These are phyloP conservation scores for Cephalotes varians DNA, from an alignment of 2,888 invertebrate genomes.

Conservation along the genomic window DNA sequence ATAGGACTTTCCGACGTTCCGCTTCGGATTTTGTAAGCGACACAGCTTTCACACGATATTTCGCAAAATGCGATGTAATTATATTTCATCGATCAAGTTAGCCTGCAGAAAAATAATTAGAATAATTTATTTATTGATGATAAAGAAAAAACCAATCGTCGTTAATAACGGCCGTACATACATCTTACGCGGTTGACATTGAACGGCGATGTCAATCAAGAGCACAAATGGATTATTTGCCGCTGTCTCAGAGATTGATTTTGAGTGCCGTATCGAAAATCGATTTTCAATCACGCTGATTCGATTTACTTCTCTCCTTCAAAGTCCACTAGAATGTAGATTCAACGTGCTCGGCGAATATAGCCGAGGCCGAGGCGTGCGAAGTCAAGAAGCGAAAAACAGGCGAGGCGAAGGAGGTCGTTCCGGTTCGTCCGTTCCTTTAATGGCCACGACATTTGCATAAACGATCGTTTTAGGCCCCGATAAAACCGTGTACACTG, in stretches of 20 bases:
- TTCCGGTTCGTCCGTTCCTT: constrained; percentile 33
- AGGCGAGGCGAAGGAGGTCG: constrained; percentile 38
- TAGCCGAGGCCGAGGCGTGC: constrained; percentile 15
- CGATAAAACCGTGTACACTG: constrained; percentile 29
- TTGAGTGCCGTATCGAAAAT: constrained; percentile 54
- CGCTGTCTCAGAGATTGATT: constrained; percentile 53
- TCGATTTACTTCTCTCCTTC: constrained; percentile 53
- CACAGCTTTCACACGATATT: constrained; percentile 29
- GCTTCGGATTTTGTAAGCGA: constrained; percentile 26
- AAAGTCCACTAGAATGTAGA: constrained; percentile 52
- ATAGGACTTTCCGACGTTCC: constrained; percentile 27
- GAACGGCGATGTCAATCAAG: constrained; percentile 47
- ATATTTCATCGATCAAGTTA: background rate
- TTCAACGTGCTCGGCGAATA: constrained; percentile 29
- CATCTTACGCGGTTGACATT: constrained; percentile 43
- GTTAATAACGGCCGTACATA: background rate
- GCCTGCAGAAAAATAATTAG: background rate
- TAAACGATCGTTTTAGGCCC: constrained; percentile 26
- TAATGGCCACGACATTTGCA: constrained; percentile 44
- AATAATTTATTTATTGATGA: background rate
- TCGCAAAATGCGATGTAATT: background rate
- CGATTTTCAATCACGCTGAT: constrained; percentile 51
- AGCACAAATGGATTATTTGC: constrained; percentile 54
- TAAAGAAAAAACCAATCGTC: constrained; percentile 18
- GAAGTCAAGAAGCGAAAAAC: constrained; percentile 52